phyloP scores from a whole-genome alignment of 2,888 invertebrate species.

The Mechanitis messenoides region DNA sequence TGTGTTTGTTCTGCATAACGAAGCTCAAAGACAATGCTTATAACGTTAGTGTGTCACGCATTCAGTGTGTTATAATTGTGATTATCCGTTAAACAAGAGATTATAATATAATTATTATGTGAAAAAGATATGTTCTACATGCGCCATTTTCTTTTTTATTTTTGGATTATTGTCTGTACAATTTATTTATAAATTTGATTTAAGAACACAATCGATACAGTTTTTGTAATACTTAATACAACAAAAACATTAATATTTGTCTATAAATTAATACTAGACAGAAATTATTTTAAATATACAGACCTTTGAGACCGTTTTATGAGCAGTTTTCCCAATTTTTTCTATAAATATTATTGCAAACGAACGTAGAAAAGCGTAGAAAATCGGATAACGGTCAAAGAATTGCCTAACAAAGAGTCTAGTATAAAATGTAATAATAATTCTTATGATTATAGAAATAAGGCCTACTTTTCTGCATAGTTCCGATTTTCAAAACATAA shows the following conservation, averaged over 20 bases:
- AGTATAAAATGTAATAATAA: background rate
- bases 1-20: background rate
- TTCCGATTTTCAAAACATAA: constrained; percentile 8
- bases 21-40: background rate
- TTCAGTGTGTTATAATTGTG: background rate
- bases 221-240: too few relatives aligned
- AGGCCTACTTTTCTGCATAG: background rate
- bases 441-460: background rate
- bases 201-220: too few relatives aligned
- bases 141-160: too few relatives aligned
- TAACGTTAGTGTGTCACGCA: background rate
- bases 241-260: too few relatives aligned
- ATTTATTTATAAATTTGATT: too few relatives aligned
- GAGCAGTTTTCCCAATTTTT: background rate
- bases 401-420: background rate
- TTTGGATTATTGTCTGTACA: too few relatives aligned
- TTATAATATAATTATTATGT: too few relatives aligned
- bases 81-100: background rate
- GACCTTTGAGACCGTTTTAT: background rate
- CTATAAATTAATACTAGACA: background rate
- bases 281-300: background rate
- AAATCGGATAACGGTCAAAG: constrained; percentile 11
- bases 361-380: constrained; percentile 5
- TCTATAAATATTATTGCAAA: constrained; percentile 7
- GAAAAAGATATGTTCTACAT: too few relatives aligned